These are phyloP conservation scores for Salticus scenicus DNA, from an alignment of 2,888 invertebrate species.

Conservation along the genomic window DNA sequence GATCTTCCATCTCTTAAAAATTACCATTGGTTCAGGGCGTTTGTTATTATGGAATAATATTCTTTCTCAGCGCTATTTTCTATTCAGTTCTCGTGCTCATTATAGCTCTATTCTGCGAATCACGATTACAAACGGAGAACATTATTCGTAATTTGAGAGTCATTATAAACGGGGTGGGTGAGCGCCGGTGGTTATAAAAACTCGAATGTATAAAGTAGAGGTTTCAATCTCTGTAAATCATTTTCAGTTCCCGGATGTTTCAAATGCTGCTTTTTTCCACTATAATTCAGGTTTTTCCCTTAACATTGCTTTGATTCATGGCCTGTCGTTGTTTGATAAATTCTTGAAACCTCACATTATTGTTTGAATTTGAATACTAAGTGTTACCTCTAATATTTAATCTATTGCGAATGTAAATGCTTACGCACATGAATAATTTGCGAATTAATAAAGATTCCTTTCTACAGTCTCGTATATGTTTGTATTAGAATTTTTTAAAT, in stretches of 20 bases:
- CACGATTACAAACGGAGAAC: constrained; percentile 57
- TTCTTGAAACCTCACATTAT: neutral
- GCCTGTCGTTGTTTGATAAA: neutral
- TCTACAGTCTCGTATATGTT: too few species aligned
- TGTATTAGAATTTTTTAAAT: too few species aligned
- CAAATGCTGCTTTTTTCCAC: neutral
- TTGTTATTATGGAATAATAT: constrained; percentile 29
- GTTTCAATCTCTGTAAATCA: constrained; percentile 26
- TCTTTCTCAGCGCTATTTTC: constrained; percentile 24
- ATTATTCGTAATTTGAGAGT: constrained; percentile 62
- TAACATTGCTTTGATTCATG: neutral
- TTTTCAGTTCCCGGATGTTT: constrained; percentile 59
- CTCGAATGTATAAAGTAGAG: constrained; percentile 28
- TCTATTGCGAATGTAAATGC: too few species aligned
- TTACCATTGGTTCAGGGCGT: constrained; percentile 23
- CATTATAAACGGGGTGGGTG: constrained; percentile 41
- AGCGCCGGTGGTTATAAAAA: constrained; percentile 4
- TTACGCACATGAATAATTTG: too few species aligned
- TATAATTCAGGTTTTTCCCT: neutral
- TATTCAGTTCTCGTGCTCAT: constrained; percentile 35
- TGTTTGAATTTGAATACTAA: neutral
- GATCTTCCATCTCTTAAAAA: neutral
- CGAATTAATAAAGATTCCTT: too few species aligned
- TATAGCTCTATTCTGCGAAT: constrained; percentile 37
- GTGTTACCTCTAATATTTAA: too few species aligned